These are phyloP conservation scores for Cheilosia grossa DNA, from an alignment of 2,888 invertebrate species.

Conservation along the genomic window DNA sequence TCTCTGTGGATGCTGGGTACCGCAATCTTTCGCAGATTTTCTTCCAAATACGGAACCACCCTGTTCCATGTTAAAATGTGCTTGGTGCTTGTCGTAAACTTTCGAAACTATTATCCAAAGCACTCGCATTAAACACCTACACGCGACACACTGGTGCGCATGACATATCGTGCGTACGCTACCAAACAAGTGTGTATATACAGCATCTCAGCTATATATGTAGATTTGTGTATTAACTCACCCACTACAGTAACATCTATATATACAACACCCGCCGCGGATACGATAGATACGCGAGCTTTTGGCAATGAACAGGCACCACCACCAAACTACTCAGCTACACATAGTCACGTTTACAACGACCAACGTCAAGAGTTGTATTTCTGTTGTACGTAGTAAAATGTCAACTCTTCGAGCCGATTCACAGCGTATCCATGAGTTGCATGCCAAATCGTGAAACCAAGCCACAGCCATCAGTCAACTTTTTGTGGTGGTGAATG, in stretches of 20 bases:
- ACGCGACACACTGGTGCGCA: slow-evolving; percentile 49
- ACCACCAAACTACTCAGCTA: slow-evolving; percentile 62
- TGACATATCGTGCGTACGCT: slow-evolving; percentile 64
- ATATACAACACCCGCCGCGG: slow-evolving; percentile 35
- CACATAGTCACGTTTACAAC: slow-evolving; percentile 74
- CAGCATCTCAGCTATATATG: slow-evolving; percentile 1
- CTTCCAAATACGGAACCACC: slow-evolving; percentile 14
- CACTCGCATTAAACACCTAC: slow-evolving; percentile 57
- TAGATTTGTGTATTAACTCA: slow-evolving; percentile 17
- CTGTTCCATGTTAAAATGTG: slow-evolving; percentile 39
- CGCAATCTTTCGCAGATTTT: too few species aligned
- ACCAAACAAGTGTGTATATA: slow-evolving; percentile 40
- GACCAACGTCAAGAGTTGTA: slow-evolving; percentile 70
- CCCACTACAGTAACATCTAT: slow-evolving; percentile 52
- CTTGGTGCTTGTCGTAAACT: slow-evolving; percentile 22
- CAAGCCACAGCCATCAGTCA: slow-evolving; percentile 67
- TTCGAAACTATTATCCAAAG: slow-evolving; percentile 37
- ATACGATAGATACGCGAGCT: slow-evolving; percentile 63
- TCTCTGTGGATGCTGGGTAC: too few species aligned
- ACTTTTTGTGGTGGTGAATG: slow-evolving; percentile 72
- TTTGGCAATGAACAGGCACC: slow-evolving; percentile 58
- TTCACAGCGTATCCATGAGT: slow-evolving; percentile 72
- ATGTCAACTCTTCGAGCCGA: slow-evolving; percentile 71
- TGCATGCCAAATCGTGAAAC: slow-evolving; percentile 71
- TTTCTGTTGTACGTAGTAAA: slow-evolving; percentile 75